Evolutionary conservation across 1,140 invertebrate genomes (phyloP).

Genomic region (Harpegnathos saltator): DNA sequence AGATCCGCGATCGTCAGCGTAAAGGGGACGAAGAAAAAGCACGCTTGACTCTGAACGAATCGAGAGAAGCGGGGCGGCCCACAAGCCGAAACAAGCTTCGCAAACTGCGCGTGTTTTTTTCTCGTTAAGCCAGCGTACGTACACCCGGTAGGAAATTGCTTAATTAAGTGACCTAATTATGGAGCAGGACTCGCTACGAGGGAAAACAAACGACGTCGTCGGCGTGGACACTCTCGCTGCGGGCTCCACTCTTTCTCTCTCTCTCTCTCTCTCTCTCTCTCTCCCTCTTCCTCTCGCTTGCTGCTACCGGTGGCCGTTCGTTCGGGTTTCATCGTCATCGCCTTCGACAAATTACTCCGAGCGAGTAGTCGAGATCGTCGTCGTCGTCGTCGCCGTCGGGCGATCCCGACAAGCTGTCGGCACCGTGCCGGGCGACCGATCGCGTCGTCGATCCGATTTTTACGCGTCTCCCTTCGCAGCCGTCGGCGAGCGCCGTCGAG

Average conservation of each 20-base stretch:
- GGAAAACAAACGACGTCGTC: background rate
- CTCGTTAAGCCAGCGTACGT: constrained; percentile 55
- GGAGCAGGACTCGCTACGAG: constrained; percentile 3
- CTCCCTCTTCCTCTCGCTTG: too few relatives aligned
- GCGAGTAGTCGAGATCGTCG: too few relatives aligned
- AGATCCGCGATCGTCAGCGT: constrained; percentile 53
- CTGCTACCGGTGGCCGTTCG: background rate
- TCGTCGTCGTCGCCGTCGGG: background rate
- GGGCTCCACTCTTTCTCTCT: constrained; percentile 30
- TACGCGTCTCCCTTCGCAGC: background rate
- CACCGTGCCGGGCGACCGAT: too few relatives aligned
- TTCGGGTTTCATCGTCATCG: background rate
- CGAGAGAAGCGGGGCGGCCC: constrained; percentile 22
- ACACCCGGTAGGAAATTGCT: constrained; percentile 63
- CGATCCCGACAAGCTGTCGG: too few relatives aligned
- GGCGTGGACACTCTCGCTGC: background rate
- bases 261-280: too few relatives aligned
- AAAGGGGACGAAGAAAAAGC: constrained; percentile 37
- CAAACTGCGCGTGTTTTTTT: constrained; percentile 62
- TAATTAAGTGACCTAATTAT: constrained; percentile 76
- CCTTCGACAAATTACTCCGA: background rate
- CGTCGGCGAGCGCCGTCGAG: constrained; percentile 6
- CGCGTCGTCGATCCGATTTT: constrained; percentile 5
- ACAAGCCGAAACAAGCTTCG: constrained; percentile 53
- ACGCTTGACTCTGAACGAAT: constrained; percentile 34